Conservation (phyloP, 1,140 invertebrate species). For the Cydia splendana region DNA sequence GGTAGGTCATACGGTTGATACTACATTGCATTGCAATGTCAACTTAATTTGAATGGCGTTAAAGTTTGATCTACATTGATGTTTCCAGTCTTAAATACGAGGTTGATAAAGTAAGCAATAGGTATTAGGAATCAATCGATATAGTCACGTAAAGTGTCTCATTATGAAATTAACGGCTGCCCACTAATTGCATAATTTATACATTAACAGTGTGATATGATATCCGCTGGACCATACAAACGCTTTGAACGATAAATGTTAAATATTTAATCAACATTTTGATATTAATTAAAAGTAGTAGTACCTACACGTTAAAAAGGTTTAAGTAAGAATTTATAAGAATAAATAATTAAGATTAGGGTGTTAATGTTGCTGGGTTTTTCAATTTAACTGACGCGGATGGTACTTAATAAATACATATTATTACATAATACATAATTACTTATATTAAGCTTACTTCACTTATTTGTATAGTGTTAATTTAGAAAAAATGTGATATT, state of each 20-base stretch:
- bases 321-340: too few species aligned
- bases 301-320: too few species aligned
- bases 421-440: too few species aligned
- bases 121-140: background rate
- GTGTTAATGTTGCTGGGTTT: too few species aligned
- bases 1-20: background rate
- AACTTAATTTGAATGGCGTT: background rate
- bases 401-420: too few species aligned
- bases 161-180: constrained; percentile 30
- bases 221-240: constrained; percentile 21
- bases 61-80: background rate
- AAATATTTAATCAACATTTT: too few species aligned
- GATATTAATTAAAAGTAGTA: too few species aligned
- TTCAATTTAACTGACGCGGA: too few species aligned
- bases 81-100: background rate
- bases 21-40: background rate
- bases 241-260: background rate
- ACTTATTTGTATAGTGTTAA: too few species aligned
- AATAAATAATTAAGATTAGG: too few species aligned
- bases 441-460: too few species aligned
- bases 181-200: constrained; percentile 31
- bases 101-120: background rate
- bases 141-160: constrained; percentile 20
- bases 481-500: too few species aligned
- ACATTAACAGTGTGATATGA: constrained; percentile 20